Evolutionary conservation across 2,888 invertebrate genomes (phyloP).

Genomic region (Chironomus tentans): DNA sequence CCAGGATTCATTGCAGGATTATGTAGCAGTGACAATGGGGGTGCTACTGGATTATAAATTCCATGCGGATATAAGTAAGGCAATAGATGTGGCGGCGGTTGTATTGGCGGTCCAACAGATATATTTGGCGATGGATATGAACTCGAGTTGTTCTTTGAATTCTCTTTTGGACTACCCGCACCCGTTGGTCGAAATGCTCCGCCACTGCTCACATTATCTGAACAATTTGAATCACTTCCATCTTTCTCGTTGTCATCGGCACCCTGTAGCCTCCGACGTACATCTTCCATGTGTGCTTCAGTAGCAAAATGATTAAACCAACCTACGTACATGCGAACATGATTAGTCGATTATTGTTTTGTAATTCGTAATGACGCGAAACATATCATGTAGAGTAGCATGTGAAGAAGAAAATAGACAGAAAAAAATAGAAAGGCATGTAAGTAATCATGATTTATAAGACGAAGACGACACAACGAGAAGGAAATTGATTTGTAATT

Average conservation of each 20-base stretch:
- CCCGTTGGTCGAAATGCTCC: constrained; percentile 42
- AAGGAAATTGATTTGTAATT: not conserved
- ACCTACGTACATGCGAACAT: constrained; percentile 43
- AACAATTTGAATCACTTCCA: constrained; percentile 65
- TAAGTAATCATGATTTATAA: not conserved
- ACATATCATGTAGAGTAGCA: constrained; percentile 37
- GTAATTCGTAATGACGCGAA: not conserved
- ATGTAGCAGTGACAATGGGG: constrained; percentile 55
- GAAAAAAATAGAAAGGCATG: constrained; percentile 44
- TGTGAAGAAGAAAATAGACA: constrained; percentile 45
- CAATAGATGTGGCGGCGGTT: constrained; percentile 77
- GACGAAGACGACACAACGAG: constrained; percentile 29
- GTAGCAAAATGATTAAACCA: constrained; percentile 46
- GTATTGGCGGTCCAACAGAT: constrained; percentile 86
- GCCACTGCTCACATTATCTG: constrained; percentile 50
- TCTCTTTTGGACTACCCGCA: constrained; percentile 48
- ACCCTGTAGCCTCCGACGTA: constrained; percentile 35
- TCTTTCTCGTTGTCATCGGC: constrained; percentile 55
- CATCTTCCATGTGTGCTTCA: constrained; percentile 26
- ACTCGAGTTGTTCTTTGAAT: constrained; percentile 39
- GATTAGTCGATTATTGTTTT: constrained; percentile 31
- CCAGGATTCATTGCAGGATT: constrained; percentile 68
- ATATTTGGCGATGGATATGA: constrained; percentile 84
- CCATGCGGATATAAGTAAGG: constrained; percentile 90
- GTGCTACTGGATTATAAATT: constrained; percentile 61